phyloP scores from a whole-genome alignment of 1,140 invertebrate genomes.

The Papilio xuthus region DNA sequence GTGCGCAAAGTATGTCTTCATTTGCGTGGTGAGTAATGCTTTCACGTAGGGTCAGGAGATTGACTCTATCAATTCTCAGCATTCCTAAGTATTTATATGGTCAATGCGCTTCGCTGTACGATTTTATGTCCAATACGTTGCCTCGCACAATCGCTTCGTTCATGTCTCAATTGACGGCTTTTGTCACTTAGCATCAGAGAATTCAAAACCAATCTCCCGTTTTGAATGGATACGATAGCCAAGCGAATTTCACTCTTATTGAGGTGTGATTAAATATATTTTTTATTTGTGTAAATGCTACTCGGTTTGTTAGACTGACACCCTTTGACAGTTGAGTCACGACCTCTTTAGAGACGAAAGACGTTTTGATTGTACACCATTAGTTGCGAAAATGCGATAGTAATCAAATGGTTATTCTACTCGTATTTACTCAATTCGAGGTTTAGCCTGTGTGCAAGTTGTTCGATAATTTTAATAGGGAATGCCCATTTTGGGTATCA shows the following conservation, averaged over 20 bases:
- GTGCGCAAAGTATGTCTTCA: neutral
- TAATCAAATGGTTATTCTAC: constrained; percentile 19
- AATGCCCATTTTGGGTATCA: neutral
- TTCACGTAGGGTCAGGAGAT: constrained; percentile 3
- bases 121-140: constrained; percentile 29
- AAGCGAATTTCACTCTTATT: constrained; percentile 37
- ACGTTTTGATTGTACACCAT: constrained; percentile 18
- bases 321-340: constrained; percentile 10
- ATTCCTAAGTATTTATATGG: neutral
- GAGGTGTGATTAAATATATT: neutral
- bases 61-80: constrained; percentile 44
- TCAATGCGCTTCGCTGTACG: neutral
- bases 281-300: neutral
- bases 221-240: neutral
- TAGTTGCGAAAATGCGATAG: constrained; percentile 14
- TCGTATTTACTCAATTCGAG: constrained; percentile 8
- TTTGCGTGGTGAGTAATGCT: neutral
- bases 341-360: constrained; percentile 9
- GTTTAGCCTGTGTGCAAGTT: neutral
- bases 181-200: constrained; percentile 56
- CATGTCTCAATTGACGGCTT: constrained; percentile 60
- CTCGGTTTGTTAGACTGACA: neutral
- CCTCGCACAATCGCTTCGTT: constrained; percentile 61
- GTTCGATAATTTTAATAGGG: neutral
- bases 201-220: constrained; percentile 26